Percentiles rank a stretch among this genome's conserved stretches.
Evolutionary conservation across 2,113 vertebrate genomes (phyloP).

Genomic region (human (Homo sapiens)): GRCh38 chr6:142757501-142758000

Average conservation of each 20-base stretch:
- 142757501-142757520: no score
- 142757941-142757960: conserved; percentile 47
- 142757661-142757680: background rate
- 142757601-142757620: no score
- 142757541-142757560: no score
- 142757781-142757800: background rate
- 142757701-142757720: background rate
- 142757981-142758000: conserved; percentile 36
- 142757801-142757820: background rate
- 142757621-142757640: no score
- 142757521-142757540: no score
- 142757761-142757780: background rate
- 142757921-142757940: background rate
- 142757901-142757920: background rate
- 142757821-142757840: background rate
- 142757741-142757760: background rate
- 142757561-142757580: no score
- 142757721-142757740: background rate
- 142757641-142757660: no score
- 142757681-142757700: background rate
- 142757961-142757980: background rate
- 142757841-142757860: background rate
- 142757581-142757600: no score
- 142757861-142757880: background rate
- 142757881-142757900: background rate